Evolutionary conservation across 2,888 invertebrate species (phyloP), one percentile per base, ranked within the genome.

Genomic region (Nomada fucata): DNA sequence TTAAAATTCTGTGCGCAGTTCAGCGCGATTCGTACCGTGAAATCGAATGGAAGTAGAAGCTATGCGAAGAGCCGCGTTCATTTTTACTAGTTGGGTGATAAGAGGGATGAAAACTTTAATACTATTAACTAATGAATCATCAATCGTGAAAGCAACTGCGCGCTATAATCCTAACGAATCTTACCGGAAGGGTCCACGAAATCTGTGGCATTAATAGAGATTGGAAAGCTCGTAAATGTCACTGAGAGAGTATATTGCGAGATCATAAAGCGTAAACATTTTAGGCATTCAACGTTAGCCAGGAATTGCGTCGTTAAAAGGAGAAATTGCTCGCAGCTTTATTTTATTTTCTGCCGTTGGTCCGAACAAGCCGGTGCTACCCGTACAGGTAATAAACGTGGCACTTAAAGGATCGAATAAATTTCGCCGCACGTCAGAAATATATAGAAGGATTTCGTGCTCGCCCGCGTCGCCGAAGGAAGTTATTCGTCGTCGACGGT

Each of bases 361-460:
- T 29, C 29, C 15, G 74, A 63, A 50, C 67, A 36, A 11, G 26
- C 10, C 11, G 47, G 29, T 23, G 44, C 57, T 18, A 73, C 59
- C 59, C 53, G 57, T 59, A 44, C 73, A 79, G 80, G 76, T 86
- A 81, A 84, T 86, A 86, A 86, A 86, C 73, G 81, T 75, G 50
- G 36, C 59, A 53, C 74, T 74, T 82, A 71, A 59, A 68, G 68
- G 69, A 76, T 52, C 72, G 65, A 73, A 77, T 82, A 80, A 78
- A 84, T 77, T 65, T 29, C 20, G 53, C 11, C 29, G 47, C 60
- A 55, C 36, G n/a, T 64, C 29, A 29, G 42, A 15, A 18, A 59
- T 50, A 13, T 29, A 29, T 13, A 42, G n/a, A 13, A n/a, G 23
- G 65, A 68, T 59, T 23, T 36, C 61, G 61, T 63, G 15, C 9